Percentiles rank a stretch among this genome's conserved stretches.
Conservation (phyloP, 2,888 invertebrate genomes). For the Prostheceraeus crozeri region DNA sequence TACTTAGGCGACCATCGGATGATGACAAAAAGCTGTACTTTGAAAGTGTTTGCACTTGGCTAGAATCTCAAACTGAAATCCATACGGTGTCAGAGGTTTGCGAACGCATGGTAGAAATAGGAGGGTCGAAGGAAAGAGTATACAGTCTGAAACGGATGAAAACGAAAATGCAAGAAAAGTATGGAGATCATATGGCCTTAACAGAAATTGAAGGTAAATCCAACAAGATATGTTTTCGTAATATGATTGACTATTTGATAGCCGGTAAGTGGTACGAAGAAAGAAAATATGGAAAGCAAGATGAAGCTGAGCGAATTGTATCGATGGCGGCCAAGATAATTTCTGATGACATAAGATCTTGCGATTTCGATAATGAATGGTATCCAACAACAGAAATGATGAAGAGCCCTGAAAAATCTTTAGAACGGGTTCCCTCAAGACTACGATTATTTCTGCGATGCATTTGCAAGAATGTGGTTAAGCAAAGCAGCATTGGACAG, state of each 20-base stretch:
- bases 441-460: constrained; percentile 4
- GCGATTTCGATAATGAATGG: constrained; percentile 1
- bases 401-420: not conserved
- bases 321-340: constrained; percentile 11
- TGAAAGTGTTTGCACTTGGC: too few species aligned
- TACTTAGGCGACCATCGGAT: too few species aligned
- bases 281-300: too few species aligned
- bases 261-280: too few species aligned
- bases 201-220: constrained; percentile 14
- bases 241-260: constrained; percentile 3
- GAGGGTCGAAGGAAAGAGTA: too few species aligned
- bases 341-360: constrained; percentile 1
- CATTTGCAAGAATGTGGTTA: too few species aligned
- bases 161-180: constrained; percentile 13
- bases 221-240: not conserved
- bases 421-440: not conserved
- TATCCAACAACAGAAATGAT: constrained; percentile 5
- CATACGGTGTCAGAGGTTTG: too few species aligned
- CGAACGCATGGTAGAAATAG: too few species aligned
- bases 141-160: constrained; percentile 8
- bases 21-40: too few species aligned
- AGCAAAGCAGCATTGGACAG: not conserved
- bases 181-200: constrained; percentile 4
- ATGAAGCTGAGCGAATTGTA: too few species aligned
- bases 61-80: too few species aligned